phyloP scores from a whole-genome alignment of 2,888 invertebrate species.

The Cephalotes varians region DNA sequence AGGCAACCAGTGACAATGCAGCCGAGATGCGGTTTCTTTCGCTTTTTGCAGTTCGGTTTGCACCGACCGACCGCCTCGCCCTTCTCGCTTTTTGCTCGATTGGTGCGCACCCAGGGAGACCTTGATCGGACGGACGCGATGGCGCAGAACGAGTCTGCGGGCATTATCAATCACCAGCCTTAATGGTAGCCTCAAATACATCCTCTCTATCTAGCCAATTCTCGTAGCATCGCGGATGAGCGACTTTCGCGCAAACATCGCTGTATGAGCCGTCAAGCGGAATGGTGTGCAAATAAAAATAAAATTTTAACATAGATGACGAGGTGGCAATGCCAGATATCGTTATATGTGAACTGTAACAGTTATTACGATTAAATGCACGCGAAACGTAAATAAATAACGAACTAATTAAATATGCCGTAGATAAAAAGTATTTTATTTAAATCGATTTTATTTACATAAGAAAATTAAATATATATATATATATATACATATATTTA shows the following conservation, averaged over 20 bases:
- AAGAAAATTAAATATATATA: not conserved
- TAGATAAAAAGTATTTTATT: not conserved
- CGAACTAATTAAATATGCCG: not conserved
- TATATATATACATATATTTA: not conserved
- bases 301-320: constrained; percentile 9
- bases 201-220: constrained; percentile 76
- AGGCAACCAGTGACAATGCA: constrained; percentile 73
- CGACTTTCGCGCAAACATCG: constrained; percentile 52
- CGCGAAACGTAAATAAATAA: not conserved
- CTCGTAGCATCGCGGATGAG: constrained; percentile 59
- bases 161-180: constrained; percentile 81
- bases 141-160: constrained; percentile 80
- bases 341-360: constrained; percentile 8
- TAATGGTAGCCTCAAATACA: constrained; percentile 81
- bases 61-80: constrained; percentile 58
- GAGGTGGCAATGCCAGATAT: constrained; percentile 39
- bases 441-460: not conserved
- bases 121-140: constrained; percentile 78
- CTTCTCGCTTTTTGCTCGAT: constrained; percentile 77
- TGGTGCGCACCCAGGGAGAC: constrained; percentile 70
- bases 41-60: constrained; percentile 72
- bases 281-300: constrained; percentile 28
- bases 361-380: not conserved
- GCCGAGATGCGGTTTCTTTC: constrained; percentile 60
- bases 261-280: constrained; percentile 41